Base-by-base conservation (phyloP, 2,797 vertebrate species). In the Discoglossus pictus region DNA sequence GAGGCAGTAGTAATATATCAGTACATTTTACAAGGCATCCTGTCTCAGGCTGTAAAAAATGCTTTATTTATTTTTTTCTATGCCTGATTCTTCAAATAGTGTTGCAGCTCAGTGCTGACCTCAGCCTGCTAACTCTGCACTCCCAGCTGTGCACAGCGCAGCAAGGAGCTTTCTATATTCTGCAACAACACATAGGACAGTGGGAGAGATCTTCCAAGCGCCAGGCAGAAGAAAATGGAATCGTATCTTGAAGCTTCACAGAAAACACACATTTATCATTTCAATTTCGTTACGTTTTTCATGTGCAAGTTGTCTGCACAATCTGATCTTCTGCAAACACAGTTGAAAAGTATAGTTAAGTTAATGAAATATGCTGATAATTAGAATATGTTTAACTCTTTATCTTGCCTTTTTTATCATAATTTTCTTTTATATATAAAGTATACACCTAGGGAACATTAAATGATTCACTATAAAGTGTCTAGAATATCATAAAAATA, bases 131-230 rank as follows among this genome's bases (percentile, higher is more conserved):
- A 31, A 27, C 23, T 51, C 43, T 56, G 42, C 43, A 48, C 43
- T 56, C 44, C 63, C 50, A 55, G 63, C 52, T 66, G 52, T 66
- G 53, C 53, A 36, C 18, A 27, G 34, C 63, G 21, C 53, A 58
- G 63, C 63, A 39, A 56, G 63, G 31, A 48, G 63, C 54, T 17
- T 17, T 65, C 42, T 65, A 34, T 56, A 36, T 65, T 44, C 52
- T 44, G 40, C 44, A 12, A 36, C 20, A 39, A 46, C 25, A 47
- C 27, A 36, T 16, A 55, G 20, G 42, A 56, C 40, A 47, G 51
- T 36, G 16, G 44, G 12, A 38, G 27, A 58, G 47, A 36, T 34
- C 52, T 48, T 48, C 18, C 53, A 48, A 66, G 35, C 43, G 48
- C 15, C 48, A 15, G 24, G n/a, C 39, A 42, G 4, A 42, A 42